These are phyloP conservation scores for Paracentrotus lividus DNA, from an alignment of 53 echinoderm and acorn worm species.

Conservation along the genomic window DNA sequence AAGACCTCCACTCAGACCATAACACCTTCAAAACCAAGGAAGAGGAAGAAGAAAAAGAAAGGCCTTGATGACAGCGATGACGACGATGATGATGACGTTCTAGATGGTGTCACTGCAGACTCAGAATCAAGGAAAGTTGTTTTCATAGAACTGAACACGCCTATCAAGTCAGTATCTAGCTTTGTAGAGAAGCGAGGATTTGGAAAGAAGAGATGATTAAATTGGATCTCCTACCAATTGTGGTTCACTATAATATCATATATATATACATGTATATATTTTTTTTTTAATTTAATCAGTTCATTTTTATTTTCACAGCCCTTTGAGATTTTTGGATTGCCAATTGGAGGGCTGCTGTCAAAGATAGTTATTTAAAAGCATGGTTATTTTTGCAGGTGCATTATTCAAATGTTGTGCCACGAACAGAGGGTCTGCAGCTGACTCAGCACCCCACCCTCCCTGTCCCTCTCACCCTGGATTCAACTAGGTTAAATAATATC, in stretches of 20 bases:
- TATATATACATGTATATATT: no score
- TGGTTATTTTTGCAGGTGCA: no score
- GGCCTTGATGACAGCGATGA: slow-evolving; percentile 36
- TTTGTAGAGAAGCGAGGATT: slow-evolving; percentile 24
- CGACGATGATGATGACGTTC: slow-evolving; percentile 4
- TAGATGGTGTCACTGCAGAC: not conserved
- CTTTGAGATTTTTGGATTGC: no score
- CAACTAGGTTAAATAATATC: no score
- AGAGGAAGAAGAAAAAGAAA: not conserved
- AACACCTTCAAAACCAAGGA: not conserved
- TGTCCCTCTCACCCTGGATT: no score
- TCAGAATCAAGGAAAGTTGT: not conserved
- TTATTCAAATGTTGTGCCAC: no score
- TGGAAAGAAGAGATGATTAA: slow-evolving; percentile 10
- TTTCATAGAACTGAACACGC: slow-evolving; percentile 46
- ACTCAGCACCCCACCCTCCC: no score
- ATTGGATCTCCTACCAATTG: not conserved
- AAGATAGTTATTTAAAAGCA: no score
- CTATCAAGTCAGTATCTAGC: slow-evolving; percentile 17
- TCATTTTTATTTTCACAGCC: no score
- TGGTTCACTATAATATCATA: not conserved
- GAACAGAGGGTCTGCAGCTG: no score
- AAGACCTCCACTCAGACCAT: not conserved
- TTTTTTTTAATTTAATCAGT: no score
- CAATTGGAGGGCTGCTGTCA: no score